Conservation (phyloP, 64 coral and sea anemone species). For the Trachythela sp. region DNA sequence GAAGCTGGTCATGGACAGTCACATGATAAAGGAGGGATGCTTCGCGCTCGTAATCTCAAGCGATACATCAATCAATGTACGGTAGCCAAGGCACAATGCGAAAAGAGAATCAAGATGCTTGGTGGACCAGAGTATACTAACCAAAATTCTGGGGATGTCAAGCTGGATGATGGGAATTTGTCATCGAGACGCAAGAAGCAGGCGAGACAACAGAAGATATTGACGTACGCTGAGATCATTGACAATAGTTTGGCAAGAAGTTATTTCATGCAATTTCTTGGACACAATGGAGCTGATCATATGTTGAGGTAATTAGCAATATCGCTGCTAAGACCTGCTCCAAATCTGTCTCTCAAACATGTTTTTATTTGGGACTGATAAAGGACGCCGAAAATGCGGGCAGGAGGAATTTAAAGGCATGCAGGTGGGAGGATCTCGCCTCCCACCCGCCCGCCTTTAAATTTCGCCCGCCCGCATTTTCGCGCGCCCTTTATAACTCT, state of each 20-base stretch:
- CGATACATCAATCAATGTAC: conserved; percentile 98
- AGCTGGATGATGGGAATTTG: conserved; percentile 36
- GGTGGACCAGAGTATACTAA: conserved; percentile 91
- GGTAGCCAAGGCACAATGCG: conserved; percentile 93
- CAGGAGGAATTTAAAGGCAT: too few species aligned
- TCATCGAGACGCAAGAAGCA: conserved; percentile 21
- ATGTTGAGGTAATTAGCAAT: background rate
- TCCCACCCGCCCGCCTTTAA: too few species aligned
- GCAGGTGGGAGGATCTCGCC: too few species aligned
- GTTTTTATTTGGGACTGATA: too few species aligned
- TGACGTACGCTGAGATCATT: conserved; percentile 82
- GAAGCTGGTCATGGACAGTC: conserved; percentile 57
- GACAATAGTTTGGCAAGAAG: conserved; percentile 93
- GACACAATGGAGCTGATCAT: conserved; percentile 3
- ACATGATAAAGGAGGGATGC: conserved; percentile 74
- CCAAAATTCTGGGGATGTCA: conserved; percentile 41
- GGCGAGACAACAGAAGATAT: conserved; percentile 52
- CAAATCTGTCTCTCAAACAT: too few species aligned
- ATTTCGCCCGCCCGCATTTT: too few species aligned
- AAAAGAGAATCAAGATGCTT: conserved; percentile 79
- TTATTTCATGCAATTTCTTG: conserved; percentile 90
- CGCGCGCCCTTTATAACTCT: too few species aligned
- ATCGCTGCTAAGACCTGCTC: too few species aligned
- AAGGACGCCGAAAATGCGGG: too few species aligned
- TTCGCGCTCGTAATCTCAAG: conserved; percentile 92